Conservation (phyloP, 2,888 invertebrate genomes). For the Sipha maydis region DNA sequence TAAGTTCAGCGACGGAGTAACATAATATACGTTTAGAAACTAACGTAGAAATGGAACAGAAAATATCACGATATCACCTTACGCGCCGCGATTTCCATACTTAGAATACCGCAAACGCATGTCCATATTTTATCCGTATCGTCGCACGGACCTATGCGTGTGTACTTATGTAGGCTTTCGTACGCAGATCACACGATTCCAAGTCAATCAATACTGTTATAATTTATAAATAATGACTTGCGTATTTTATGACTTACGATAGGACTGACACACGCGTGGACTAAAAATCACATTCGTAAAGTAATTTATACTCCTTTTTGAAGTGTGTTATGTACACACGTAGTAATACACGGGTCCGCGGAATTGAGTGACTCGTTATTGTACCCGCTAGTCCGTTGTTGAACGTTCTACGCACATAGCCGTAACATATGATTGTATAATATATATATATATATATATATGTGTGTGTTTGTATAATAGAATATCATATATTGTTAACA, state of each 20-base stretch:
- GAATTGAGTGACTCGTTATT: neutral
- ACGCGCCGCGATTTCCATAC: neutral
- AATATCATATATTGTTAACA: too few species aligned
- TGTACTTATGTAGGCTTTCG: neutral
- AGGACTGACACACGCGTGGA: slow-evolving; percentile 3
- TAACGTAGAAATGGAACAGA: neutral
- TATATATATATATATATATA: too few species aligned
- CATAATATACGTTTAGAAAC: neutral
- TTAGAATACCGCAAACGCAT: neutral
- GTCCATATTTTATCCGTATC: neutral
- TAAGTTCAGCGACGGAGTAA: neutral
- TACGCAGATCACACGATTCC: slow-evolving; percentile 14
- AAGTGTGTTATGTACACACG: neutral
- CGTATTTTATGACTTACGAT: neutral
- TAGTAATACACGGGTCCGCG: too few species aligned
- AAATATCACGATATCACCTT: neutral
- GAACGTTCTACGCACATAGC: neutral
- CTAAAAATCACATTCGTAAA: neutral
- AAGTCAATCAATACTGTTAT: slow-evolving; percentile 20
- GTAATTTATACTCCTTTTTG: slow-evolving; percentile 23
- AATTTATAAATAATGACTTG: slow-evolving; percentile 51
- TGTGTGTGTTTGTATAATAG: too few species aligned
- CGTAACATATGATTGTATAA: neutral
- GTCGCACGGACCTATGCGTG: too few species aligned
- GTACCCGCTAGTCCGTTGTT: neutral